These are phyloP conservation scores for Euplagia quadripunctaria DNA, from an alignment of 2,888 invertebrate species.

Conservation along the genomic window DNA sequence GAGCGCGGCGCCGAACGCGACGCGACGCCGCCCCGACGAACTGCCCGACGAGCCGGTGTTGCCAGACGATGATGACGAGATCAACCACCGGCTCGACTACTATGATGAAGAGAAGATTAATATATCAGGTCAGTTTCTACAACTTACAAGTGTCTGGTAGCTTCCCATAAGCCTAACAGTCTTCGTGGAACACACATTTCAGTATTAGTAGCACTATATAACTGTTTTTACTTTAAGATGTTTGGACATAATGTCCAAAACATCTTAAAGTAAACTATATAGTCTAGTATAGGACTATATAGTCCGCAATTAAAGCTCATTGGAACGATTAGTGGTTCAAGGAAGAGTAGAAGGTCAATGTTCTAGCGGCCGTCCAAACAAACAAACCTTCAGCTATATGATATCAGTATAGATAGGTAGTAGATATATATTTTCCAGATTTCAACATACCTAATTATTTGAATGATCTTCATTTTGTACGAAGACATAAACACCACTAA, in stretches of 20 bases:
- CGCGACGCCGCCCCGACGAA: slow-evolving; percentile 70
- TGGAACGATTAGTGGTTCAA: too few relatives aligned
- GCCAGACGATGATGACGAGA: slow-evolving; percentile 72
- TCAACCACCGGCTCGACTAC: slow-evolving; percentile 67
- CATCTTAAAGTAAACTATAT: too few relatives aligned
- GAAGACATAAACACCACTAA: not conserved
- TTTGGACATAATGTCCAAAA: too few relatives aligned
- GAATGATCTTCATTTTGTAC: not conserved
- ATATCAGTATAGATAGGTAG: too few relatives aligned
- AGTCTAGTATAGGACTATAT: too few relatives aligned
- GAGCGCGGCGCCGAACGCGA: slow-evolving; percentile 75
- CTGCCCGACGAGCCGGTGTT: slow-evolving; percentile 63
- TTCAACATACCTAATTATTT: not conserved
- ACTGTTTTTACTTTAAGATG: too few relatives aligned
- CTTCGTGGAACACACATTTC: not conserved
- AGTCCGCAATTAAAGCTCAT: too few relatives aligned
- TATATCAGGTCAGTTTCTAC: slow-evolving; percentile 68
- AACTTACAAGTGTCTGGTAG: not conserved
- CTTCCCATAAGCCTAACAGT: not conserved
- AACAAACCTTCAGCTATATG: too few relatives aligned
- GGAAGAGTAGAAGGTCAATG: too few relatives aligned
- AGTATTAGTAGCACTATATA: not conserved
- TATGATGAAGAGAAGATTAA: slow-evolving; percentile 84
- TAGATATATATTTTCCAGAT: not conserved
- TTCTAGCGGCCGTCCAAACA: too few relatives aligned